A percentile compares a stretch with the other conserved stretches of the same genome.
Evolutionary conservation across 1,140 invertebrate species (phyloP).

Genomic region (Heliconius hewitsoni): DNA sequence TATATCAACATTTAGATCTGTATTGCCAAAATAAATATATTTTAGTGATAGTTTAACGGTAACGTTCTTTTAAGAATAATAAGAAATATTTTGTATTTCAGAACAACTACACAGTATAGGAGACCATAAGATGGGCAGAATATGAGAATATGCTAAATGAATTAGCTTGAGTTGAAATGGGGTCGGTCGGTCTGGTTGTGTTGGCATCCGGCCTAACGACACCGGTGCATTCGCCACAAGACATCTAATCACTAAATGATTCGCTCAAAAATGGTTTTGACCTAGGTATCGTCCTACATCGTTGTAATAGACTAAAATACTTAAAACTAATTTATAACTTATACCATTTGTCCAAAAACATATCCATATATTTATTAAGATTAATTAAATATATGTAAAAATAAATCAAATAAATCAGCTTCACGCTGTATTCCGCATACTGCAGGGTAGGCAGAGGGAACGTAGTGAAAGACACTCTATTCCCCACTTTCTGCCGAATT

Average conservation of each 20-base stretch:
- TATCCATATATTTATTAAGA: background rate
- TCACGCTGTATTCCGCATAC: no score
- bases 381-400: background rate
- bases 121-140: conserved; percentile 1
- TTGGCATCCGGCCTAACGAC: conserved; percentile 79
- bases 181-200: conserved; percentile 77
- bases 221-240: conserved; percentile 62
- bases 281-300: background rate
- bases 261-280: conserved; percentile 13
- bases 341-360: background rate
- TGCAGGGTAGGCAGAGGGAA: no score
- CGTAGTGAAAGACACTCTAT: no score
- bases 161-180: conserved; percentile 75
- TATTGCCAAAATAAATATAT: no score
- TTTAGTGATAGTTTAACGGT: no score
- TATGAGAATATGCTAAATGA: conserved; percentile 60
- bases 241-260: conserved; percentile 41
- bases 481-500: no score
- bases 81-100: no score
- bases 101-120: background rate
- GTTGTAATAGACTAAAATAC: no score
- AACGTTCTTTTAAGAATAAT: no score
- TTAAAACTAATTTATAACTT: background rate
- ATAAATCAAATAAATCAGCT: no score
- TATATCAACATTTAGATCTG: no score